Evolutionary conservation across 2,888 invertebrate genomes (phyloP).

Genomic region (Tyria jacobaeae): DNA sequence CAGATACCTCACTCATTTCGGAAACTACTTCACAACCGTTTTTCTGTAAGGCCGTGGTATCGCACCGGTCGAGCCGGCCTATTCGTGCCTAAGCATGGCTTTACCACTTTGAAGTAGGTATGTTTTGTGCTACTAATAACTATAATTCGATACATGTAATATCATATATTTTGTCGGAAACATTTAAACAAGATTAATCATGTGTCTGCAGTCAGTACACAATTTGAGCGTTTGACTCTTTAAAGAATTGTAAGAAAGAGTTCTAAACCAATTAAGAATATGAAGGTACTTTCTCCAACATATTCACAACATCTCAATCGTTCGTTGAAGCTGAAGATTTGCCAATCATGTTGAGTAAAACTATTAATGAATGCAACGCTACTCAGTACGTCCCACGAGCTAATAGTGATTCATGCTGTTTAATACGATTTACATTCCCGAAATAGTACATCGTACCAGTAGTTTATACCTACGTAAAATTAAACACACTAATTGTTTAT

Average conservation of each 20-base stretch:
- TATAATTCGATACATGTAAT: neutral
- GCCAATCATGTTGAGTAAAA: neutral
- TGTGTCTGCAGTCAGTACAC: neutral
- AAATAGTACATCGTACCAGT: neutral
- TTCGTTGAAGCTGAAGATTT: slow-evolving; percentile 4
- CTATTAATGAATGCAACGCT: slow-evolving; percentile 9
- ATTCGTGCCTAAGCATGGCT: too few relatives aligned
- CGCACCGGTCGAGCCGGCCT: too few relatives aligned
- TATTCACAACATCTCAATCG: slow-evolving; percentile 8
- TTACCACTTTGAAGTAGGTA: too few relatives aligned
- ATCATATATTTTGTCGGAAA: too few relatives aligned
- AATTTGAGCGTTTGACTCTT: neutral
- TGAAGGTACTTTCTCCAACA: slow-evolving; percentile 6
- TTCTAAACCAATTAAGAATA: slow-evolving; percentile 1
- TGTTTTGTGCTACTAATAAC: too few relatives aligned
- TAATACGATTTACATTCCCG: neutral
- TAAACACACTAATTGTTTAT: neutral
- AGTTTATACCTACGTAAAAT: neutral
- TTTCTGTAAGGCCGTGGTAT: too few relatives aligned
- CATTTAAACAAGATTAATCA: neutral
- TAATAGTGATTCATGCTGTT: slow-evolving; percentile 10
- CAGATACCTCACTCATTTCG: too few relatives aligned
- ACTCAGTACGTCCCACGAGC: neutral
- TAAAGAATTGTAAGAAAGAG: neutral
- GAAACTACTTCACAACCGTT: too few relatives aligned